phyloP scores from a whole-genome alignment of 1,140 invertebrate genomes.

The Cheumatopsyche charites region DNA sequence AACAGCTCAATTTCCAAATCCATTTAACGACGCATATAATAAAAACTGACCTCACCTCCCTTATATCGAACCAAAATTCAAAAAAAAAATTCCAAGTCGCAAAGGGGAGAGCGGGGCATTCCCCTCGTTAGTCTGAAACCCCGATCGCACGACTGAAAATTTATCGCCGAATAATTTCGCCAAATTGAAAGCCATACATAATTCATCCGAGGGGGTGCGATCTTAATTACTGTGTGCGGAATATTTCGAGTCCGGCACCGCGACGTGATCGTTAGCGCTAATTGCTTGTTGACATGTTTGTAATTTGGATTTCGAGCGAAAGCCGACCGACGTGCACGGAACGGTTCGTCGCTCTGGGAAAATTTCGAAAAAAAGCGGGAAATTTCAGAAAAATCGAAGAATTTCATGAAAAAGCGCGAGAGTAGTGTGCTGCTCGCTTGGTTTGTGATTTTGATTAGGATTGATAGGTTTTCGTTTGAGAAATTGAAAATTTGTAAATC shows the following conservation, averaged over 20 bases:
- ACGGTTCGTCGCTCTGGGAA: neutral
- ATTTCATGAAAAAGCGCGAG: too few relatives aligned
- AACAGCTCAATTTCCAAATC: too few relatives aligned
- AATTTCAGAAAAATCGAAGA: too few relatives aligned
- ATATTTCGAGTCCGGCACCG: slow-evolving; percentile 31
- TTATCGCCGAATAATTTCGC: slow-evolving; percentile 37
- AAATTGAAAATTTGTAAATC: too few relatives aligned
- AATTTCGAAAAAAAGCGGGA: neutral
- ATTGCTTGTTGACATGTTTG: slow-evolving; percentile 46
- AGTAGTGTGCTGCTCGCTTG: too few relatives aligned
- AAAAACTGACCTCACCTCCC: too few relatives aligned
- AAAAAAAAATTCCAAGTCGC: too few relatives aligned
- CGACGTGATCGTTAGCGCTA: slow-evolving; percentile 43
- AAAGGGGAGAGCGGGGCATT: neutral
- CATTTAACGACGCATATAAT: too few relatives aligned
- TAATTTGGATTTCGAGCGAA: slow-evolving; percentile 37
- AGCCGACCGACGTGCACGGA: slow-evolving; percentile 6
- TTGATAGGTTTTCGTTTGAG: too few relatives aligned
- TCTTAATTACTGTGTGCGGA: slow-evolving; percentile 39
- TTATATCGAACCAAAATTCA: neutral
- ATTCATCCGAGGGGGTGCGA: slow-evolving; percentile 34
- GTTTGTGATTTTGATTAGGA: too few relatives aligned
- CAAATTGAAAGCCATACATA: slow-evolving; percentile 42
- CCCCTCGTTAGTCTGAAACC: slow-evolving; percentile 24
- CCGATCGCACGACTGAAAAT: slow-evolving; percentile 8